A percentile compares a stretch with the other conserved stretches of the same genome.
Evolutionary conservation across 92 coral and sea anemone species (phyloP).

Genomic region (Zoanthus sansibaricus): DNA sequence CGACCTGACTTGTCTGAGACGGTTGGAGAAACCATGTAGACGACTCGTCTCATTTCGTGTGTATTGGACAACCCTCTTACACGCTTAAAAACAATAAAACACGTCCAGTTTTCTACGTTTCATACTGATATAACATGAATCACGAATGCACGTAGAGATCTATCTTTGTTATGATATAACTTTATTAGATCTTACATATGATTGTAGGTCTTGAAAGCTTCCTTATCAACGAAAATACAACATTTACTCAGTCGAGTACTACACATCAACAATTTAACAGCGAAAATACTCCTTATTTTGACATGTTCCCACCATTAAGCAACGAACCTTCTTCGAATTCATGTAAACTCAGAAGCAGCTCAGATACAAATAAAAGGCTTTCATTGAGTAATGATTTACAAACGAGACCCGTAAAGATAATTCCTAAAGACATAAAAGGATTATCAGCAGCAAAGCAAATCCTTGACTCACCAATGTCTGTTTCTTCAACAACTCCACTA

Average conservation of each 20-base stretch:
- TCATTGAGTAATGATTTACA: neutral
- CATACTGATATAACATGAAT: neutral
- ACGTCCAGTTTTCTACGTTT: no score
- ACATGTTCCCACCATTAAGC: conserved; percentile 9
- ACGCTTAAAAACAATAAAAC: no score
- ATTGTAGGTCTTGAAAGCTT: neutral
- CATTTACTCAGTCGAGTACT: neutral
- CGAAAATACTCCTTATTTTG: neutral
- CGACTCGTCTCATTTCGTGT: no score
- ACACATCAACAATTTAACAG: neutral
- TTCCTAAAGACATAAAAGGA: neutral
- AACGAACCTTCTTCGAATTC: neutral
- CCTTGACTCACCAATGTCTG: neutral
- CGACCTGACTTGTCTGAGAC: no score
- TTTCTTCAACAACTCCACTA: no score
- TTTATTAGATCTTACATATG: neutral
- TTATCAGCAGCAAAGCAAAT: neutral
- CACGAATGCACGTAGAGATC: no score
- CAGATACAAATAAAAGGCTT: neutral
- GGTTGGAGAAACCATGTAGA: no score
- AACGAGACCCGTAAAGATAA: neutral
- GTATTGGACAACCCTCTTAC: no score
- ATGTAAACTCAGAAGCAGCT: neutral
- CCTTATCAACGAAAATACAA: neutral
- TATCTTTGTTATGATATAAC: neutral